These are phyloP conservation scores for Machimus atricapillus DNA, from an alignment of 2,888 invertebrate genomes.

Conservation along the genomic window DNA sequence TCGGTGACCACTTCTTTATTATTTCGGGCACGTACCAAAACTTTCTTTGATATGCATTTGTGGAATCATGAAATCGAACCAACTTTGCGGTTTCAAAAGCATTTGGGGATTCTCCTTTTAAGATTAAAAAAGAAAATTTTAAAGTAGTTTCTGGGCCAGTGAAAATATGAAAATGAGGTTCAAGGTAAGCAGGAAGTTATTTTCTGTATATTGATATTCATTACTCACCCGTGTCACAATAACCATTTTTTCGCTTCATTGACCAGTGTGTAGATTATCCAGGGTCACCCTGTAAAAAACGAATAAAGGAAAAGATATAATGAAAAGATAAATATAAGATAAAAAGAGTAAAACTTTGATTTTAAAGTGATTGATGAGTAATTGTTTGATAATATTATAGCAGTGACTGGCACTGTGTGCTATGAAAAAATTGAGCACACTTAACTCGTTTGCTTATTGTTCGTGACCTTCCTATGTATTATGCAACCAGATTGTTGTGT, in stretches of 20 bases:
- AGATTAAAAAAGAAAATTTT: neutral
- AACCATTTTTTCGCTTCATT: constrained; percentile 72
- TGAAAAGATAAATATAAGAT: neutral
- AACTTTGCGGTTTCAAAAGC: neutral
- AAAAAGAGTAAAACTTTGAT: neutral
- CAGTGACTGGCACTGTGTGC: neutral
- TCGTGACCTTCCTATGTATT: neutral
- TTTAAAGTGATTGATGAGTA: neutral
- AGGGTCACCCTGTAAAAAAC: neutral
- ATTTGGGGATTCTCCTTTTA: neutral
- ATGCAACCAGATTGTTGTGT: neutral
- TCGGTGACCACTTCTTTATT: neutral
- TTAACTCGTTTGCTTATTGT: neutral
- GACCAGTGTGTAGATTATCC: constrained; percentile 50
- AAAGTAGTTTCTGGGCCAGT: neutral
- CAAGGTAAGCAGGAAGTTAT: neutral
- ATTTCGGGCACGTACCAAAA: neutral
- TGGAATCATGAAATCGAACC: neutral
- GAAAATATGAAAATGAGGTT: neutral
- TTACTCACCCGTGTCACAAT: constrained; percentile 78
- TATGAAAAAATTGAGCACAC: neutral
- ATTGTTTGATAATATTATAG: neutral
- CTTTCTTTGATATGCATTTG: constrained; percentile 20
- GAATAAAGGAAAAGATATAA: neutral
- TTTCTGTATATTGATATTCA: neutral